A percentile compares a stretch with the other conserved stretches of the same genome.
These are phyloP conservation scores for Donacobius atricapilla DNA, from an alignment of 2,113 vertebrate species.

Conservation along the genomic window DNA sequence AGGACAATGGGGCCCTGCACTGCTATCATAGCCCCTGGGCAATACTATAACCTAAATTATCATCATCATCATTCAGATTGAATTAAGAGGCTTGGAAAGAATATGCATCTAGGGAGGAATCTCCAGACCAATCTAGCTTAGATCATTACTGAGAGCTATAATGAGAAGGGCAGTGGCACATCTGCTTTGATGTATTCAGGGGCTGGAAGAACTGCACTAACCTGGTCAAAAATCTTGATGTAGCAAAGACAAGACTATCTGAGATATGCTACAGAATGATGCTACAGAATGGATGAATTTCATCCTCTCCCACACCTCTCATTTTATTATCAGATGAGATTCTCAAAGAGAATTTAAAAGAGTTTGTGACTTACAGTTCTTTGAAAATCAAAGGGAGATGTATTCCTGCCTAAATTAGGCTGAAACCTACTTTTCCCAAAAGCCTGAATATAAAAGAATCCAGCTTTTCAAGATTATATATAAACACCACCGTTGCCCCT, in stretches of 20 bases:
- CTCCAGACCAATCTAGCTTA: not conserved
- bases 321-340: conserved; percentile 53
- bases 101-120: conserved; percentile 37
- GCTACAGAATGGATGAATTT: not conserved
- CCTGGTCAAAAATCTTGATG: not conserved
- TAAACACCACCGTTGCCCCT: not conserved
- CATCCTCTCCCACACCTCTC: conserved; percentile 29
- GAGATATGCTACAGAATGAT: not conserved
- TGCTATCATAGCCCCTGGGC: not conserved
- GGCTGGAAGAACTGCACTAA: not conserved
- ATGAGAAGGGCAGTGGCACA: conserved; percentile 29
- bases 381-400: conserved; percentile 31
- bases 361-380: conserved; percentile 5
- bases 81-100: conserved; percentile 51
- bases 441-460: conserved; percentile 39
- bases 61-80: conserved; percentile 49
- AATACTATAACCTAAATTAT: conserved; percentile 49
- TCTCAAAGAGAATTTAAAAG: conserved; percentile 44
- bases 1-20: not conserved
- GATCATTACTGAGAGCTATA: conserved; percentile 21
- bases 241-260: not conserved
- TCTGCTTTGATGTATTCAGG: conserved; percentile 28
- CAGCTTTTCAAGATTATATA: conserved; percentile 39
- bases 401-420: conserved; percentile 40
- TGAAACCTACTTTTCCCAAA: conserved; percentile 52